Percentiles rank a stretch among this genome's conserved stretches.
Evolutionary conservation across 2,797 vertebrate species (phyloP).

Genomic region (Falco biarmicus): DNA sequence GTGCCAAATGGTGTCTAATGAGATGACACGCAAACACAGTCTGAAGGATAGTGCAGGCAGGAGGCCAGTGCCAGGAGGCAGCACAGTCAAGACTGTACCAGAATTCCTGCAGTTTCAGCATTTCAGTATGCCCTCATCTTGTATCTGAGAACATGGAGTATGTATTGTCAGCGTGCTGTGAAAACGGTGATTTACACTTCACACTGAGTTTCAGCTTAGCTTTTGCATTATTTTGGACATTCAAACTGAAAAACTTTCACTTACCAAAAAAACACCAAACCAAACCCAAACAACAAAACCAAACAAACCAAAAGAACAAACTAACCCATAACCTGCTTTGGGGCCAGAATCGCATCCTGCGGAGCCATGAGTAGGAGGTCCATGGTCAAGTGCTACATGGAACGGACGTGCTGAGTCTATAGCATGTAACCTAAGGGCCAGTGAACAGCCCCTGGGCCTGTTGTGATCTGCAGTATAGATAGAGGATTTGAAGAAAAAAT

Average conservation of each 20-base stretch:
- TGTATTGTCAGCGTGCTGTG: not conserved
- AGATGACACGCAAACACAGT: not conserved
- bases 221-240: not conserved
- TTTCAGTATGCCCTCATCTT: not conserved
- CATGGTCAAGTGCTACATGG: fast-evolving
- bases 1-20: not conserved
- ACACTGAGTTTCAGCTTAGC: not conserved
- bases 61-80: not conserved
- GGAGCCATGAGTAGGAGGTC: not conserved
- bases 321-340: too few species aligned
- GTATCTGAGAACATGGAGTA: not conserved
- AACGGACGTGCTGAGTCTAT: fast-evolving
- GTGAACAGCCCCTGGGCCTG: too few species aligned
- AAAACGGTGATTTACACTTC: not conserved
- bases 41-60: not conserved
- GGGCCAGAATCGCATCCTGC: fast-evolving
- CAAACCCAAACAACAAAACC: not conserved
- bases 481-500: not conserved
- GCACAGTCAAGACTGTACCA: not conserved
- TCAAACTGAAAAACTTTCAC: not conserved
- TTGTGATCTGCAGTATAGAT: not conserved
- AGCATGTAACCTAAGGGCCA: fast-evolving
- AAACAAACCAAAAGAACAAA: too few species aligned
- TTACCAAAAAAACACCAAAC: fast-evolving
- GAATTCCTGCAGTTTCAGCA: constrained; percentile 8